These are phyloP conservation scores for Trimorus sp. DNA, from an alignment of 2,888 invertebrate genomes.

Conservation along the genomic window DNA sequence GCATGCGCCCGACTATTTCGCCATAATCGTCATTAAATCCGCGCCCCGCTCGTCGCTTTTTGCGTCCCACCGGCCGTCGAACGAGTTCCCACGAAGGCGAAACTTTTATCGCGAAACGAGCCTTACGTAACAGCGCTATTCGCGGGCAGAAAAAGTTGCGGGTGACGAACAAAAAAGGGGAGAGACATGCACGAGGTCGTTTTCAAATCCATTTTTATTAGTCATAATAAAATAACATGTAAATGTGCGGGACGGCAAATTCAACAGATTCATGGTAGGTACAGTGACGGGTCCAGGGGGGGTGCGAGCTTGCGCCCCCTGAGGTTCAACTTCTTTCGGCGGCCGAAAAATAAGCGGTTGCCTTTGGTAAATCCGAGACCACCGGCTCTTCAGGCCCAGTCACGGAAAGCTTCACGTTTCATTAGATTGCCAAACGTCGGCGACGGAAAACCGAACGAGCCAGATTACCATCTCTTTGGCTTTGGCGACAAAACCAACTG, in stretches of 20 bases:
- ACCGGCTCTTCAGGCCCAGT: conserved; percentile 72
- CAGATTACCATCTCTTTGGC: conserved; percentile 46
- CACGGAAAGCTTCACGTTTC: conserved; percentile 64
- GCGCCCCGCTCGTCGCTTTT: conserved; percentile 17
- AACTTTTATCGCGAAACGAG: conserved; percentile 14
- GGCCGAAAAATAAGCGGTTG: conserved; percentile 69
- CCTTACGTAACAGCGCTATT: conserved; percentile 27
- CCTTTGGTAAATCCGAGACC: conserved; percentile 78
- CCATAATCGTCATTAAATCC: conserved; percentile 48
- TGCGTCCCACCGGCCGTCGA: not conserved
- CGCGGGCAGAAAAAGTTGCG: not conserved
- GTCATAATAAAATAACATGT: conserved; percentile 62
- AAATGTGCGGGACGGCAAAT: conserved; percentile 61
- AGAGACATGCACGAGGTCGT: conserved; percentile 20
- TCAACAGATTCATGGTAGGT: conserved; percentile 51
- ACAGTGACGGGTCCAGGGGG: conserved; percentile 42
- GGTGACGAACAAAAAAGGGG: conserved; percentile 7
- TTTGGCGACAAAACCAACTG: conserved; percentile 52
- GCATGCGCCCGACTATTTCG: conserved; percentile 49
- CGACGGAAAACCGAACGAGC: conserved; percentile 45
- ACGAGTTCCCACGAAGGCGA: conserved; percentile 32
- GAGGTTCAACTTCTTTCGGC: conserved; percentile 53
- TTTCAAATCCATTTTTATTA: conserved; percentile 58
- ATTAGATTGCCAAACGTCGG: conserved; percentile 56
- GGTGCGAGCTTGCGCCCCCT: conserved; percentile 31